Base-by-base conservation (phyloP, 2,113 vertebrate genomes). In the Tapirus terrestris region DNA sequence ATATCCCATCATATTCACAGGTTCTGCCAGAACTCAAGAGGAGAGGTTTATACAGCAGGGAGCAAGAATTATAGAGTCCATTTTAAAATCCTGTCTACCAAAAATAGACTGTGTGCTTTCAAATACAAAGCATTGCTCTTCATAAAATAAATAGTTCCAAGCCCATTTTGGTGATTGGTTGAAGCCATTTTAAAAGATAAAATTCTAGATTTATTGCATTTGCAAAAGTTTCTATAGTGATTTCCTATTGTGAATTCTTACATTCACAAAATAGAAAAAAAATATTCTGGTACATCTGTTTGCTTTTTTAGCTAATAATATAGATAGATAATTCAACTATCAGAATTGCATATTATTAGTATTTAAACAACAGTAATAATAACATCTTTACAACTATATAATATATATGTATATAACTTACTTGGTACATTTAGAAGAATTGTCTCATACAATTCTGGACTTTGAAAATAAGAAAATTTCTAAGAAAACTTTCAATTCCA, bases 21-120 rank as follows among this genome's bases (percentile, higher is more conserved):
- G 27, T 51, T 76, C 23, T 56, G 2, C 8, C 6, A 31, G 8
- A 61, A 14, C 16, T 51, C 17, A 51, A 16, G 9, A 14, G 2
- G 8, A 68, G 23, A 31, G 0, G 3, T 3, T 63, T 51, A 48
- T 39, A 20, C 0, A 31, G 77, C 10, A 87, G 14, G 60, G 25
- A 2, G 0, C 6, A 20, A 13, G n/a, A 20, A 48, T 73, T 29
- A 39, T 13, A 10, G 8, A 2, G 10, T 4, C 2, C 8, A 53
- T 58, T 8, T 70, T 53, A 80, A 91, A 72, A 67, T 51, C 0
- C 21, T 53, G 5, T 33, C 2, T 76, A n/a, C 4, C 3, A 10
- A 53, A 76, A 68, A 10, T 20, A 65, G 6, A 56, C 43, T 9
- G 1, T 84, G 39, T 61, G 11, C 58, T 81, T 83, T 89, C 33